A percentile compares a stretch with the other conserved stretches of the same genome.
These are phyloP conservation scores for Drosophila varians DNA, from an alignment of 1,140 invertebrate species.

Conservation along the genomic window DNA sequence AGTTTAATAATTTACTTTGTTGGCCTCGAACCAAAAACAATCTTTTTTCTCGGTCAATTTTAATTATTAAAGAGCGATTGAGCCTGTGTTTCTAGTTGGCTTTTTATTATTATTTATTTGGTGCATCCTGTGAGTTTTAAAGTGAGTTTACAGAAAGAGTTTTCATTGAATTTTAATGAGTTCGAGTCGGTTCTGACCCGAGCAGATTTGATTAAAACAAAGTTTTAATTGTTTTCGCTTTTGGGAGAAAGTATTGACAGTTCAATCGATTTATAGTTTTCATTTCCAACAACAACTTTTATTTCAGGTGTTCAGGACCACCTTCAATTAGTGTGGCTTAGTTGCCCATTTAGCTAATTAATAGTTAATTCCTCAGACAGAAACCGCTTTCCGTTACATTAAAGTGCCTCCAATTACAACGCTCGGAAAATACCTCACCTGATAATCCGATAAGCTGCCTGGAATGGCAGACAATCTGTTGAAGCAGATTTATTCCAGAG, in stretches of 20 bases:
- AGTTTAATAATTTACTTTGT: neutral
- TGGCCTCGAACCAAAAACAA: neutral
- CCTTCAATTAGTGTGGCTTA: neutral
- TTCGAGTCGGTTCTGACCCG: neutral
- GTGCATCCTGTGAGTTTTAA: too few relatives aligned
- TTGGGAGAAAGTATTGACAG: neutral
- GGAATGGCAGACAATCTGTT: slow-evolving; percentile 18
- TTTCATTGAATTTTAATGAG: neutral
- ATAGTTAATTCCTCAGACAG: slow-evolving; percentile 2
- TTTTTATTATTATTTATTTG: slow-evolving; percentile 11
- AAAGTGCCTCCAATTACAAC: slow-evolving; percentile 31
- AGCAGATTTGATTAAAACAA: neutral
- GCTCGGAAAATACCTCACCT: slow-evolving; percentile 12
- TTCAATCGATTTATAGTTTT: neutral
- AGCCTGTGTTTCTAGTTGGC: neutral
- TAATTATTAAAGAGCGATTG: slow-evolving; percentile 2
- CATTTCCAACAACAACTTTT: too few relatives aligned
- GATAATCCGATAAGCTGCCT: slow-evolving; percentile 25
- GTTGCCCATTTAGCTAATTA: neutral
- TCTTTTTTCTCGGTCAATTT: neutral
- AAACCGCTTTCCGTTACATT: slow-evolving; percentile 14
- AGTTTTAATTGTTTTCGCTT: neutral
- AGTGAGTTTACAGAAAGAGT: neutral
- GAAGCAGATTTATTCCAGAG: slow-evolving; percentile 33
- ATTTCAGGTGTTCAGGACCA: neutral